phyloP scores from a whole-genome alignment of 2,113 vertebrate genomes.

The Brachyistius frenatus region DNA sequence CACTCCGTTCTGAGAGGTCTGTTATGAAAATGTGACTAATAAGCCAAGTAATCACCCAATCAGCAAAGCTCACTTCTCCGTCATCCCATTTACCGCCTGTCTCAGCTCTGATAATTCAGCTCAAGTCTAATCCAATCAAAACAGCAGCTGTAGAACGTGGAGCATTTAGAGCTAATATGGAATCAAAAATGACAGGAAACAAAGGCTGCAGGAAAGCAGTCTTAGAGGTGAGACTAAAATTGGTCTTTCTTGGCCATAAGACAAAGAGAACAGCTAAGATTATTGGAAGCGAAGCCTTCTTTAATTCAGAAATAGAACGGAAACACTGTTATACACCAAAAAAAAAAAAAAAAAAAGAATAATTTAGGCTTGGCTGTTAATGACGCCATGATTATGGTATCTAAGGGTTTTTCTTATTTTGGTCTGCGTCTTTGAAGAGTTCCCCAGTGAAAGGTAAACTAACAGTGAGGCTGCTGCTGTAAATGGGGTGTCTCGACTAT shows the following conservation, averaged over 20 bases:
- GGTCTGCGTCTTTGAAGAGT: conserved; percentile 38
- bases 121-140: conserved; percentile 69
- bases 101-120: conserved; percentile 65
- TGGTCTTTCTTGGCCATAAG: not conserved
- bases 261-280: not conserved
- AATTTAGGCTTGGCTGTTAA: conserved; percentile 27
- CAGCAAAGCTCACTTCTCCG: conserved; percentile 43
- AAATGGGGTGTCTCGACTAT: conserved; percentile 64
- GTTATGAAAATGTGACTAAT: conserved; percentile 62
- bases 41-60: conserved; percentile 73
- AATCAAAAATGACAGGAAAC: conserved; percentile 37
- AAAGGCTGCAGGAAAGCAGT: not conserved
- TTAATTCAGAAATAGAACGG: not conserved
- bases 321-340: conserved; percentile 9
- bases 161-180: conserved; percentile 44
- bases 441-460: conserved; percentile 40
- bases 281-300: not conserved
- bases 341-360: not conserved
- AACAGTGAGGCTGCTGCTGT: conserved; percentile 44
- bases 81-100: conserved; percentile 64
- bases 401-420: conserved; percentile 40
- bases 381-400: conserved; percentile 21
- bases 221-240: conserved; percentile 20
- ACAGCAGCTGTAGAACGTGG: conserved; percentile 56
- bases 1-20: conserved; percentile 30